A percentile compares a stretch with the other conserved stretches of the same genome.
Evolutionary conservation across 2,888 invertebrate species (phyloP).

Genomic region (Diarsia brunnea): DNA sequence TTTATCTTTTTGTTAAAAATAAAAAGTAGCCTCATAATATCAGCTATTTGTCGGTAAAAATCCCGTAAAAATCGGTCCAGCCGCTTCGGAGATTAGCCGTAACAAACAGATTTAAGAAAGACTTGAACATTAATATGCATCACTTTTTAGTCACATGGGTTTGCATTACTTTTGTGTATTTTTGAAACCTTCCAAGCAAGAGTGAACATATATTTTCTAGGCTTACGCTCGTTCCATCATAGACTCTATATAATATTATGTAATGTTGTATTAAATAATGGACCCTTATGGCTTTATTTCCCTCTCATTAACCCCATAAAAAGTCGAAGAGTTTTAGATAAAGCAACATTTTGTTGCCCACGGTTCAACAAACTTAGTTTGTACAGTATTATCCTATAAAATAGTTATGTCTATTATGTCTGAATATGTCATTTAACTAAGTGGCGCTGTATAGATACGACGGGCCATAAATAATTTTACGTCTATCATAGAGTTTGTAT

Average conservation of each 20-base stretch:
- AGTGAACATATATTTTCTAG: neutral
- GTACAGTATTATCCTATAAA: conserved; percentile 53
- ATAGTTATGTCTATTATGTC: conserved; percentile 45
- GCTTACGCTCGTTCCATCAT: neutral
- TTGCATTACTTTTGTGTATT: neutral
- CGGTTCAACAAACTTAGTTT: conserved; percentile 44
- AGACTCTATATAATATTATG: neutral
- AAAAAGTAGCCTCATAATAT: too few species aligned
- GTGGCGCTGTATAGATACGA: conserved; percentile 56
- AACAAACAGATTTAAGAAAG: too few species aligned
- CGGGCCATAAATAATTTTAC: conserved; percentile 60
- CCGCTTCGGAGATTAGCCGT: too few species aligned
- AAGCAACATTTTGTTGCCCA: conserved; percentile 32
- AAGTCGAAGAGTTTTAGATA: conserved; percentile 33
- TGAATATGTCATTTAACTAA: conserved; percentile 59
- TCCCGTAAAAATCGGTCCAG: too few species aligned
- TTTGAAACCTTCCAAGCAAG: neutral
- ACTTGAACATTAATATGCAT: too few species aligned
- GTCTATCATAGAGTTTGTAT: conserved; percentile 34
- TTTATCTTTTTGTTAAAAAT: too few species aligned
- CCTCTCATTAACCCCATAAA: conserved; percentile 31
- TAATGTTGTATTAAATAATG: conserved; percentile 14
- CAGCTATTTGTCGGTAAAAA: too few species aligned
- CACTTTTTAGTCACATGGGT: too few species aligned
- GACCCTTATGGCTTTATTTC: conserved; percentile 6